Evolutionary conservation across 53 echinoderm and acorn worm species (phyloP).

Genomic region (Mesocentrotus franciscanus): DNA sequence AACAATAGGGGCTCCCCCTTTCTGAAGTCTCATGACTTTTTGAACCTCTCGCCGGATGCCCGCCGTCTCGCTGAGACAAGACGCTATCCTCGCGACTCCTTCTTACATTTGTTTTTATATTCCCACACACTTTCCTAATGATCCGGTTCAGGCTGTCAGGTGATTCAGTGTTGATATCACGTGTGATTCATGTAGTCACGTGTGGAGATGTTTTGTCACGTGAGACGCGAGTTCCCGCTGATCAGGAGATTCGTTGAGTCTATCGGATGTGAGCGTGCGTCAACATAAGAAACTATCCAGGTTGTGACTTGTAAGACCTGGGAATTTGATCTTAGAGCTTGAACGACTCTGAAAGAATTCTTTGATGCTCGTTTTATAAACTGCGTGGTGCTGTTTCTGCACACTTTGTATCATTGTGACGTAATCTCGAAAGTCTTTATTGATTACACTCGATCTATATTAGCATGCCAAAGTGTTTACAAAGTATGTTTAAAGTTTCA

Average conservation of each 20-base stretch:
- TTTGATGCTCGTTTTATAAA: no score
- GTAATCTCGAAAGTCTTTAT: no score
- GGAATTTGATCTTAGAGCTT: background rate
- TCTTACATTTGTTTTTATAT: background rate
- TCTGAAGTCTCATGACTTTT: background rate
- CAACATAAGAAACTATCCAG: background rate
- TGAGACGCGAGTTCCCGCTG: background rate
- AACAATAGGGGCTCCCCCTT: constrained; percentile 36
- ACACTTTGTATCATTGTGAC: no score
- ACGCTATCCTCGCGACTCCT: background rate
- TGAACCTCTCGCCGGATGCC: constrained; percentile 36
- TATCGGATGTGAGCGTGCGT: background rate
- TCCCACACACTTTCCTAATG: background rate
- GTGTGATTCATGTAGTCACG: background rate
- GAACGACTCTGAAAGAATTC: no score
- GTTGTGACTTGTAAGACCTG: background rate
- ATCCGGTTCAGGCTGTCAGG: background rate
- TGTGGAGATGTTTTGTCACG: background rate
- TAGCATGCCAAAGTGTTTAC: no score
- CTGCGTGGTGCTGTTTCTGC: no score
- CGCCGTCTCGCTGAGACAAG: constrained; percentile 13
- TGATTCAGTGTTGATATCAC: background rate
- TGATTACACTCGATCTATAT: no score
- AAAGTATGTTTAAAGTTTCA: no score
- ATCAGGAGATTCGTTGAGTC: background rate